phyloP scores from a whole-genome alignment of 1,140 invertebrate genomes.

The Lethocerus indicus region DNA sequence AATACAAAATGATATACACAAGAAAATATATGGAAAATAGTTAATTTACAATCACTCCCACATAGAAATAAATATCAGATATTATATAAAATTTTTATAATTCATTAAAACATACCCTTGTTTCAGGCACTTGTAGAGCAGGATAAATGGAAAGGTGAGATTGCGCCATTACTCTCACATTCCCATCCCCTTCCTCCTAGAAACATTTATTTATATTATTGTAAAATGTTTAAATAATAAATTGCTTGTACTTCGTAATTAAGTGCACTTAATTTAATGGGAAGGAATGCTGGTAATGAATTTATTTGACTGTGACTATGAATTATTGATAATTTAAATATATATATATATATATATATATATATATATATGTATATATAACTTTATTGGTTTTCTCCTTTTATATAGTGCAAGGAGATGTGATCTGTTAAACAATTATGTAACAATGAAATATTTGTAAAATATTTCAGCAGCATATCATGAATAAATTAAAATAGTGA shows the following conservation, averaged over 20 bases:
- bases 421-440: too few relatives aligned
- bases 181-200: conserved; percentile 33
- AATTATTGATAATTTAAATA: too few relatives aligned
- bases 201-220: conserved; percentile 15
- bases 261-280: too few relatives aligned
- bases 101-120: conserved; percentile 16
- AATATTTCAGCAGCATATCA: neutral
- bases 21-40: neutral
- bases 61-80: neutral
- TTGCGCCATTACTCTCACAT: conserved; percentile 31
- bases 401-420: too few relatives aligned
- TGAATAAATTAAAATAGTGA: neutral
- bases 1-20: neutral
- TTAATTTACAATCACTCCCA: neutral
- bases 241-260: neutral
- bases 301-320: too few relatives aligned
- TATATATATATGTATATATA: too few relatives aligned
- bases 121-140: conserved; percentile 22
- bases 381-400: too few relatives aligned
- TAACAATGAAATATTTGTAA: too few relatives aligned
- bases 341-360: too few relatives aligned
- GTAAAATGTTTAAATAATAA: neutral
- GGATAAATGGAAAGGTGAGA: conserved; percentile 18
- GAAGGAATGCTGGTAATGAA: too few relatives aligned
- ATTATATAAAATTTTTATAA: conserved; percentile 2